These are phyloP conservation scores for Hemiscyllium ocellatum DNA, from an alignment of 2,113 vertebrate species.

Conservation along the genomic window DNA sequence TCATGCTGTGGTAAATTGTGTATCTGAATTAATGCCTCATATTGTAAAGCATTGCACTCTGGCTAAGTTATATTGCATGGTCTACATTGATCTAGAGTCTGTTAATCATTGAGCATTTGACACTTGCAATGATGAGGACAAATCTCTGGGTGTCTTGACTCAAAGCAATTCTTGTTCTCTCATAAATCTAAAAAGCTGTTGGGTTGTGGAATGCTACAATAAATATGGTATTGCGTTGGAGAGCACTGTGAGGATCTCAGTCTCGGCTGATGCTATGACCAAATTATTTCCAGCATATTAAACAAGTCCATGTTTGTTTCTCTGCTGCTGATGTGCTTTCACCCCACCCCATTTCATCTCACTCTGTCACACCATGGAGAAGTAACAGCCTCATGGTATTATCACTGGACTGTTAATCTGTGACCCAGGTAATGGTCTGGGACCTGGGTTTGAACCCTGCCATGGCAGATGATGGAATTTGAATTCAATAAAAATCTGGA, in stretches of 20 bases:
- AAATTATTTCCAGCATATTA: not conserved
- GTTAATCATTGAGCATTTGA: not conserved
- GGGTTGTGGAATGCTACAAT: not conserved
- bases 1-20: too few species aligned
- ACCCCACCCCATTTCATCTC: not conserved
- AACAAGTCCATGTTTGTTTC: not conserved
- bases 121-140: not conserved
- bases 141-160: not conserved
- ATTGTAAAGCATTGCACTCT: not conserved
- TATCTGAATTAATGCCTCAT: not conserved
- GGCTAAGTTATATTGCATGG: not conserved
- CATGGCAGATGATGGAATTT: too few species aligned
- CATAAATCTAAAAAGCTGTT: not conserved
- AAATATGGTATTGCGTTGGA: not conserved
- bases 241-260: not conserved
- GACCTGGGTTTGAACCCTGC: too few species aligned
- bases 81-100: not conserved
- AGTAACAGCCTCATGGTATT: too few species aligned
- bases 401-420: too few species aligned
- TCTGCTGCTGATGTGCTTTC: not conserved
- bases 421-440: too few species aligned
- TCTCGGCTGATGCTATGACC: not conserved
- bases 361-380: not conserved
- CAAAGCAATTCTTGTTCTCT: not conserved
- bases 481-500: too few species aligned